Evolutionary conservation across 2,113 vertebrate species (phyloP), one percentile per base, ranked within the genome.

Genomic region (Agelaius tricolor): DNA sequence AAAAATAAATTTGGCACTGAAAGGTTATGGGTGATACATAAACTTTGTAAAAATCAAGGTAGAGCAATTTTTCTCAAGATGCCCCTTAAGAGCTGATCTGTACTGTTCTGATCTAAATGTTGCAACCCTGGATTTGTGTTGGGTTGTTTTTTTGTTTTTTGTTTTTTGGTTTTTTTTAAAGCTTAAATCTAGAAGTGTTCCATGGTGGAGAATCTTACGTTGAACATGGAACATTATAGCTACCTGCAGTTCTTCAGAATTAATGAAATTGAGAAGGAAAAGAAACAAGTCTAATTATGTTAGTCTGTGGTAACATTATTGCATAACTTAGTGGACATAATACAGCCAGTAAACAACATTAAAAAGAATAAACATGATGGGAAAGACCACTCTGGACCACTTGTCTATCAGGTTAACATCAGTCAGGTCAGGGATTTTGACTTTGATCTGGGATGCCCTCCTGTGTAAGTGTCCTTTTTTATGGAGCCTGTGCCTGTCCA

Each of bases 271-370:
- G 61, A 97, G 74, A 93, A 67, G 67, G 63, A 84, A 97, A 97
- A 94, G 61, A 96, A 97, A 85, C 73, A 72, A 77, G 61, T 94
- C 51, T 93, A 86, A 80, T 76, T 94, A 58, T 18, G 37, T 51
- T 68, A 80, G 54, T 89, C 76, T 93, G 26, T 62, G 37, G 19
- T 44, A 82, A 87, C 8, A 4, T 66, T 52, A 83, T 73, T 89
- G 91, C 81, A 86, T 96, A 82, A 90, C 92, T 98, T 98, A 99
- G 96, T 99, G 98, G 69, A 99, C 98, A 63, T 99, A 99, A 97
- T 99, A 99, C 85, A 99, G 98, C 99, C 99, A 99, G 93, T 99
- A 99, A 82, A 99, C 98, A 87, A 99, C 98, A 97, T 99, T 99
- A 96, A 99, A 99, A 98, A 99, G 98, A 89, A 98, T 98, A 94